A percentile compares a stretch with the other conserved stretches of the same genome.
Evolutionary conservation across 2,113 vertebrate species (phyloP).

Genomic region (Leiothrix lutea): DNA sequence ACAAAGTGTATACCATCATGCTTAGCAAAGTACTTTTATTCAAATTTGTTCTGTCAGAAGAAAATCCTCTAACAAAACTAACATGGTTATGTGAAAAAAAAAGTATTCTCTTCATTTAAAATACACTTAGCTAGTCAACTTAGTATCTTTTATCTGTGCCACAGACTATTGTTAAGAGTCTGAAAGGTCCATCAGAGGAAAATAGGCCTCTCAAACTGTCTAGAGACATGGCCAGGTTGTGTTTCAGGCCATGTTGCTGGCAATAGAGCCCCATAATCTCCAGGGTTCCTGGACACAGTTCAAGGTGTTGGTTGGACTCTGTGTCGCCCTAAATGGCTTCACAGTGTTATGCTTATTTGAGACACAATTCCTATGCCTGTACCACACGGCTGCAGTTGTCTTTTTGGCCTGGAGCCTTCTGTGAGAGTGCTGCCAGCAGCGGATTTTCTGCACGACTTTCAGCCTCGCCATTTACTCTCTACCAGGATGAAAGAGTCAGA

Average conservation of each 20-base stretch:
- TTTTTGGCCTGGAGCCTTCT: slow-evolving; percentile 44
- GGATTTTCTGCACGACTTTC: slow-evolving; percentile 43
- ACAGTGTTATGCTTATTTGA: slow-evolving; percentile 51
- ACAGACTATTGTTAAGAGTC: slow-evolving; percentile 23
- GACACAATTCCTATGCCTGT: slow-evolving; percentile 52
- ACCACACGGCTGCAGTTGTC: slow-evolving; percentile 28
- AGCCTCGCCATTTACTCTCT: slow-evolving; percentile 15
- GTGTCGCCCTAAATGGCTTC: slow-evolving; percentile 32
- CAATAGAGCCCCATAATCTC: slow-evolving; percentile 20
- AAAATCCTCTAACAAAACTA: slow-evolving; percentile 62
- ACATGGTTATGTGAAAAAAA: background rate
- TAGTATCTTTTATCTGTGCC: slow-evolving; percentile 23
- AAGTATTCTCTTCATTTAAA: slow-evolving; percentile 32
- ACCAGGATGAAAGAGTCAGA: background rate
- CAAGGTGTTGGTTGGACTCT: slow-evolving; percentile 53
- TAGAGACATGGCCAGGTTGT: slow-evolving; percentile 44
- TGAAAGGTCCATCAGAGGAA: slow-evolving; percentile 16
- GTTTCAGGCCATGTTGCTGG: slow-evolving; percentile 49
- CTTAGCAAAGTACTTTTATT: slow-evolving; percentile 53
- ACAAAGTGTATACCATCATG: background rate
- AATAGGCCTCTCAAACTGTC: slow-evolving; percentile 39
- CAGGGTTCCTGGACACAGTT: slow-evolving; percentile 50
- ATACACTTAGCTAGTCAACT: slow-evolving; percentile 33
- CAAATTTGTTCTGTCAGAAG: slow-evolving; percentile 45
- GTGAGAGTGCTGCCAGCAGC: background rate